phyloP scores from a whole-genome alignment of 2,113 vertebrate species.

The Chauna torquata region DNA sequence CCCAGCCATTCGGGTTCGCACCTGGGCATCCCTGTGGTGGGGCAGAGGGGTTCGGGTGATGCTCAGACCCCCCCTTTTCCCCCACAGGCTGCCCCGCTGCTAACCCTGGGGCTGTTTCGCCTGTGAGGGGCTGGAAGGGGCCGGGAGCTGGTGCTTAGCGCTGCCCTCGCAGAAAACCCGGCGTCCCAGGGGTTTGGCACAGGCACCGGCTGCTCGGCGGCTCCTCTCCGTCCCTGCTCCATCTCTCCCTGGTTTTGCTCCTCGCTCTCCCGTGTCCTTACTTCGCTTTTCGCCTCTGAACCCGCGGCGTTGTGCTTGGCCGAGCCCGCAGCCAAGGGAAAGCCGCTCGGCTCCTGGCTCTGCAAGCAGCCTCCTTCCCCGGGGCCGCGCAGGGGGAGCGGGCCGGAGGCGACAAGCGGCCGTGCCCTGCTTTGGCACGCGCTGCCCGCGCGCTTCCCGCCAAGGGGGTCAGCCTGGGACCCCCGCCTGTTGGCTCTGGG shows the following conservation, averaged over 20 bases:
- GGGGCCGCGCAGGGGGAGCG: background rate
- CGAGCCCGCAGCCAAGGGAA: background rate
- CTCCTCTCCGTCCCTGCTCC: background rate
- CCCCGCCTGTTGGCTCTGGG: fast-evolving
- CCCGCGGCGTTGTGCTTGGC: background rate
- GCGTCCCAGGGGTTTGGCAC: background rate
- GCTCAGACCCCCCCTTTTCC: background rate
- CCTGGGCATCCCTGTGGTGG: fast-evolving
- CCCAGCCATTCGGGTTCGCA: background rate
- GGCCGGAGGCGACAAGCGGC: background rate
- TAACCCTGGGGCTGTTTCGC: background rate
- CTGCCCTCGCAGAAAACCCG: background rate
- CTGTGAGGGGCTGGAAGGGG: background rate
- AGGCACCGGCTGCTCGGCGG: background rate
- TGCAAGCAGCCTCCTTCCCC: background rate
- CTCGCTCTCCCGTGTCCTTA: background rate
- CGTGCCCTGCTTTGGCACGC: background rate
- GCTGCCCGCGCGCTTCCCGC: background rate
- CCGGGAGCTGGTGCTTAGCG: background rate
- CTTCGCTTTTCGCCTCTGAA: background rate
- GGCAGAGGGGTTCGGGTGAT: background rate
- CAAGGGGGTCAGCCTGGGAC: background rate
- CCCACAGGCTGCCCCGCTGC: background rate
- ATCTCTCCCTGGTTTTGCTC: background rate
- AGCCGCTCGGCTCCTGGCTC: background rate